Conservation (phyloP, 2,797 vertebrate species). For the Amniataba percoides region DNA sequence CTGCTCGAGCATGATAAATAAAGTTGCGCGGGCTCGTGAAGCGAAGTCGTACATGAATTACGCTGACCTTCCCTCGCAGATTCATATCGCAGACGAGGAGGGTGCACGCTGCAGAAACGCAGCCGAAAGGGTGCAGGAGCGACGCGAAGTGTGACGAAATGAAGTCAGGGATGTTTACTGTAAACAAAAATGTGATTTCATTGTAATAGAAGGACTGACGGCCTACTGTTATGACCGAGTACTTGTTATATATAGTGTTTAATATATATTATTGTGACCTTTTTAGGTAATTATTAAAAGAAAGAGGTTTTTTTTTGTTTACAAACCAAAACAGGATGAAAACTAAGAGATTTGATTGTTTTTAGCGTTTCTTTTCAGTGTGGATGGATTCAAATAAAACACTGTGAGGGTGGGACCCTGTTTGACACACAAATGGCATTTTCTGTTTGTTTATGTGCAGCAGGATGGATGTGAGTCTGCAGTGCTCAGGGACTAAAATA, state of each 20-base stretch:
- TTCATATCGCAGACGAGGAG: conserved; percentile 29
- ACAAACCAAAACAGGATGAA: background rate
- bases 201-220: background rate
- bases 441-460: background rate
- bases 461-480: background rate
- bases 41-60: conserved; percentile 47
- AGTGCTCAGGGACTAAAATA: too few species aligned
- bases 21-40: conserved; percentile 45
- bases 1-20: conserved; percentile 68
- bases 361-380: background rate
- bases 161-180: conserved; percentile 19
- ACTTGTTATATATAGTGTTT: background rate
- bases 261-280: conserved; percentile 4
- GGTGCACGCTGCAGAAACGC: conserved; percentile 12
- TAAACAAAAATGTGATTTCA: conserved; percentile 25
- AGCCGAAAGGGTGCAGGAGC: background rate
- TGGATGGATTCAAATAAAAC: background rate
- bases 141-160: conserved; percentile 30
- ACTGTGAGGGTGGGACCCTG: background rate
- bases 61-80: conserved; percentile 58
- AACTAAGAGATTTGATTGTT: background rate
- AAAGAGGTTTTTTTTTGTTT: background rate
- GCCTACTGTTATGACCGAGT: background rate
- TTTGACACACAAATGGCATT: background rate
- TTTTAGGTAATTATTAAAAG: background rate